Base-by-base conservation (phyloP, 2,797 vertebrate species). In the Rhynchotus rufescens region DNA sequence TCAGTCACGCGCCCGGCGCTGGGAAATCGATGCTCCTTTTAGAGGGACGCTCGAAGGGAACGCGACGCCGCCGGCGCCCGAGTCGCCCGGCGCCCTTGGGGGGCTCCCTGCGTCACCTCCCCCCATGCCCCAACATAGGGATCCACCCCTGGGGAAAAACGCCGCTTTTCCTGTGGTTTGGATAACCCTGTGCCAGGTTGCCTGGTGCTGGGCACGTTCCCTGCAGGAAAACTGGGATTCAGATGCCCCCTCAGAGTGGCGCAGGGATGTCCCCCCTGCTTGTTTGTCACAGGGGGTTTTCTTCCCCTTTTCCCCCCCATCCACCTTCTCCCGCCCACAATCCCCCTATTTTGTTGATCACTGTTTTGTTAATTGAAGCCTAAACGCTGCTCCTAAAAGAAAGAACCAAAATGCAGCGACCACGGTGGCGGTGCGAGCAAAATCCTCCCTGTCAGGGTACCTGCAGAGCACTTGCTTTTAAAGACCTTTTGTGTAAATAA, bases 151-250 rank as follows among this genome's bases (percentile, higher is more conserved):
- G 8, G 3, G 79, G 49, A 80, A 97, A 57, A 91, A 93, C 84
- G 94, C 62, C 95, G 67, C 84, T 97, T 96, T 92, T 89, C 96
- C 86, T 62, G 68, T 95, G 72, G 86, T 80, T 94, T 84, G 76
- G 65, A 73, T 64, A 85, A 3, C 40, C 52, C 92, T 85, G 47
- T 49, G 47, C 47, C 47, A 51, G 49, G 28, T 30, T n/a, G 61
- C 13, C 52, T 5, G 1, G n/a, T 34, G 65, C 1, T 14, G 79
- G 57, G n/a, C 52, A 47, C 5, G 2, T 59, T 90, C 64, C 59
- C 71, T 57, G 66, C 60, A 82, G 81, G 90, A 72, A 66, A 94
- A 92, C 83, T 20, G 28, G 72, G 66, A 75, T 89, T 67, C 57
- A 89, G 83, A 38, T 93, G 59, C 74, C 81, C 74, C 45, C 40